These are phyloP conservation scores for Therioaphis trifolii DNA, from an alignment of 2,888 invertebrate genomes.

Conservation along the genomic window DNA sequence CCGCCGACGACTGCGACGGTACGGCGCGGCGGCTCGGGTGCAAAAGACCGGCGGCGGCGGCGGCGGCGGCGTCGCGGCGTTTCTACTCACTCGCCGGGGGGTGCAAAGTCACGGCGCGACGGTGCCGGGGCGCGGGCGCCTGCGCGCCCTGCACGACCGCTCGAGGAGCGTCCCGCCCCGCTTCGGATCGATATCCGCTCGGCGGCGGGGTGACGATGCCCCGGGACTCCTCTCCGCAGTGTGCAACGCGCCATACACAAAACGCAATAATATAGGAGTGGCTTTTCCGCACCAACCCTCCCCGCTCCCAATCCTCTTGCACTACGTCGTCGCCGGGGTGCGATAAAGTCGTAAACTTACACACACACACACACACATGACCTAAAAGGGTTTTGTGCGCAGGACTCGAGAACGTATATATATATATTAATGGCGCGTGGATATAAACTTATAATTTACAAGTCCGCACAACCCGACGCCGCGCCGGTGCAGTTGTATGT, in stretches of 20 bases:
- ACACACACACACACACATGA: neutral
- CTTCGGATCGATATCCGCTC: neutral
- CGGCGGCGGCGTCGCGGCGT: no score
- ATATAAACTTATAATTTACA: neutral
- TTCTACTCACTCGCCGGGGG: no score
- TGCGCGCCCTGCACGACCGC: no score
- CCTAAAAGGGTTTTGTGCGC: neutral
- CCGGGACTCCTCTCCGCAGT: neutral
- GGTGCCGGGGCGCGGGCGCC: no score
- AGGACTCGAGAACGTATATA: neutral
- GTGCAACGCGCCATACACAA: neutral
- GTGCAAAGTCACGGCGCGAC: no score
- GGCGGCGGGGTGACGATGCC: neutral
- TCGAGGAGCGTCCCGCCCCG: neutral
- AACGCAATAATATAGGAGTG: neutral
- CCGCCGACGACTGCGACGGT: no score
- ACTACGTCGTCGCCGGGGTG: neutral
- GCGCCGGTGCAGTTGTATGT: neutral
- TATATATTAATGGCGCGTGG: neutral
- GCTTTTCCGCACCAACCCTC: slow-evolving; percentile 5
- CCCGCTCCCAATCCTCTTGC: neutral
- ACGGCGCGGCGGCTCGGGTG: no score
- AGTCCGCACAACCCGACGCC: neutral
- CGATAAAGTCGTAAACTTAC: neutral
- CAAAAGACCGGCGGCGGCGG: no score